Evolutionary conservation across 1,140 invertebrate genomes (phyloP), one percentile per base, ranked within the genome.

Genomic region (Carcinoscorpius rotundicauda): DNA sequence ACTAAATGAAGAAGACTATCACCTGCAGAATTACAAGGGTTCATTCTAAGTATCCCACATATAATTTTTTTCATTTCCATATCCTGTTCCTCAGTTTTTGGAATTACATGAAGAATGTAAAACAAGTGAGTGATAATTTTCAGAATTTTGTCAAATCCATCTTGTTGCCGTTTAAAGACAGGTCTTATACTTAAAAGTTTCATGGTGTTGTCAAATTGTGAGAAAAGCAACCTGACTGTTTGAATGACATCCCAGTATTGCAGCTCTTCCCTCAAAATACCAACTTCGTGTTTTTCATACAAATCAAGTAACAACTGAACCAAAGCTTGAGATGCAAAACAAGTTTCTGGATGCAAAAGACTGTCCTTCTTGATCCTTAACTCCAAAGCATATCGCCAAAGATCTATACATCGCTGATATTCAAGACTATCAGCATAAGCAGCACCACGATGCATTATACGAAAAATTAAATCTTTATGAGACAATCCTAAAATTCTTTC

Each of bases 401-500:
- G 78, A 77, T 91, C 86, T 65, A 93, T 88, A 75, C 90, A 93
- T 62, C 86, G 80, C 73, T 91, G 87, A 77, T 90, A 88, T 67
- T 87, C 83, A 66, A 89, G 77, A 29, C 87, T 84, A 75, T 94
- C 91, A 2, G 88, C 90, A 78, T 91, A 93, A 0, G 88, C 84
- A 4, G 91, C 91, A 55, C 91, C 91, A 64, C 89, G 48, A 72
- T 82, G 84, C 82, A 85, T 84, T 3, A 84, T 69, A 52, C 88
- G 82, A 66, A 89, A 90, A n/a, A 93, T 82, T 64, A 87, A 88
- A 74, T 93, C 89, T 76, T 91, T 91, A 74, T 93, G 90, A 70
- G 83, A 76, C 5, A 83, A 78, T 4, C 89, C 90, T 51, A 93
- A 78, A 70, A 93, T 86, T 71, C 90, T 79, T 76, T 90, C 87